Percentiles rank a stretch among this genome's conserved stretches.
Evolutionary conservation across 2,113 vertebrate species (phyloP).

Genomic region (Leucoraja erinaceus): DNA sequence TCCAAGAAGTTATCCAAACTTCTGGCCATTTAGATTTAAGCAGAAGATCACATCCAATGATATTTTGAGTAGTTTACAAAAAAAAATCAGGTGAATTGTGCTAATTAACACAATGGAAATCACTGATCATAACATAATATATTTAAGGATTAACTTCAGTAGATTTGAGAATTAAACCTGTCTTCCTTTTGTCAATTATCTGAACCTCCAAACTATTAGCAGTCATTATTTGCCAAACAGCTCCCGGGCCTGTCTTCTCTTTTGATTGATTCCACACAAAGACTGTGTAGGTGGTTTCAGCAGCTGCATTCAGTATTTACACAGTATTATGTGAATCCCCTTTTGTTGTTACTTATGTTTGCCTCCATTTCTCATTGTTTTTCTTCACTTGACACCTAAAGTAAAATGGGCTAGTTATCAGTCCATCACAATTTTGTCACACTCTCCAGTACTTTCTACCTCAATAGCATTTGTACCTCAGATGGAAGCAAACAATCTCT

Average conservation of each 20-base stretch:
- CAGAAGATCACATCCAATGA: no score
- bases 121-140: not conserved
- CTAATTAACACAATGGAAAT: not conserved
- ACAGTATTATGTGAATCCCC: not conserved
- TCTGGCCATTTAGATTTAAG: no score
- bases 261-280: slow-evolving; percentile 9
- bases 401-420: slow-evolving; percentile 18
- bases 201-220: not conserved
- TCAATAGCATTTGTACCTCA: slow-evolving; percentile 1
- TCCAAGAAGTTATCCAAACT: no score
- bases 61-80: not conserved
- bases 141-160: not conserved
- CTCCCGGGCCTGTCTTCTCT: not conserved
- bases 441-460: not conserved
- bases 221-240: not conserved
- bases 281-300: slow-evolving; percentile 5
- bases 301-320: not conserved
- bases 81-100: not conserved
- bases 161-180: no score
- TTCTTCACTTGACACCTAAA: slow-evolving; percentile 18
- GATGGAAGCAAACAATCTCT: not conserved
- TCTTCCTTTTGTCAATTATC: not conserved
- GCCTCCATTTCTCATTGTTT: slow-evolving; percentile 8
- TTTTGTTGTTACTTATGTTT: slow-evolving; percentile 18
- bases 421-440: not conserved